Evolutionary conservation across 2,797 vertebrate species (phyloP), one percentile per base, ranked within the genome.

Genomic region (Kryptopterus vitreolus): DNA sequence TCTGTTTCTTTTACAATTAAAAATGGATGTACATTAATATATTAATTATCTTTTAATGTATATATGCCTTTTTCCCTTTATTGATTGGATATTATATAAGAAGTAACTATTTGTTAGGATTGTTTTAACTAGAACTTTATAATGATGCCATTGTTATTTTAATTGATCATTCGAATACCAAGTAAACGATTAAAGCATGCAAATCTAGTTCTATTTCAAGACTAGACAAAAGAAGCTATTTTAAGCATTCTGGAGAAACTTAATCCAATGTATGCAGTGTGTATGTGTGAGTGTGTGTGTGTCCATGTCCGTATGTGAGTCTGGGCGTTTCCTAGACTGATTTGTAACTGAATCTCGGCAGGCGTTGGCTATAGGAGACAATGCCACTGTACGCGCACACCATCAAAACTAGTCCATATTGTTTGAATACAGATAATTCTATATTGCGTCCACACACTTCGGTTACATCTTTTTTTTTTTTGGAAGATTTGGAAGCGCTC

Each of bases 241-340:
- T 76, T 12, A 62, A 43, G 48, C 48, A 52, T 69, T 81, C 33
- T 13, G 10, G 53, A 61, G 57, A 79, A 50, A 18, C 24, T 57
- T 74, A 46, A 65, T 55, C 55, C 38, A 33, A 10, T 48, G 59
- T 63, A 24, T 33, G 59, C 3, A 0, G 69, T 76, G 35, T 76
- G 76, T 65, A 26, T 79, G 76, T 73, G 80, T 68, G n/a, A 11
- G 3, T 35, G 61, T 63, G 31, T 33, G 55, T 58, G 55, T 7
- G 55, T 7, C 22, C 1, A n/a, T 22, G 46, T 52, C 15, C 18
- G 15, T 52, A 4, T 53, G 20, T 61, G 31, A 61, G 43, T 81
- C 71, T 76, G 83, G 84, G 86, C 83, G 86, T 85, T 84, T 79
- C 52, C 78, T 85, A 82, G 66, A 77, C 79, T 43, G 55, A 79